Evolutionary conservation across 1,140 invertebrate species (phyloP).

Genomic region (Daktulosphaira vitifoliae): DNA sequence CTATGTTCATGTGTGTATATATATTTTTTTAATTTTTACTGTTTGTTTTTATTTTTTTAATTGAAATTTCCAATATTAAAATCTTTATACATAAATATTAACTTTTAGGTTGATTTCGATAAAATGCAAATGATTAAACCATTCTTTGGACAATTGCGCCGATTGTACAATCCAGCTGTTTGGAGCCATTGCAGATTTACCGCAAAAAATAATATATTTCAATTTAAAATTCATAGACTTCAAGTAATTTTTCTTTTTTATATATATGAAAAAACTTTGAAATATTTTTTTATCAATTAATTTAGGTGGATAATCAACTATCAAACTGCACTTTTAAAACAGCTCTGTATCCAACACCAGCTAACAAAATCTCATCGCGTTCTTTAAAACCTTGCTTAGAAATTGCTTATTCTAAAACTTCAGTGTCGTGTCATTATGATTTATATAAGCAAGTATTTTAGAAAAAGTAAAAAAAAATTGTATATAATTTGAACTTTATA

Average conservation of each 20-base stretch:
- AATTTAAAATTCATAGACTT: conserved; percentile 58
- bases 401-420: conserved; percentile 54
- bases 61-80: conserved; percentile 17
- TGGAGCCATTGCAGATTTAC: conserved; percentile 67
- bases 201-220: conserved; percentile 56
- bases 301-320: conserved; percentile 72
- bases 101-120: conserved; percentile 62
- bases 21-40: conserved; percentile 12
- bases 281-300: conserved; percentile 34
- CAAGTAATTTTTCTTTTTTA: conserved; percentile 45
- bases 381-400: conserved; percentile 59
- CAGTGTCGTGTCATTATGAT: conserved; percentile 48
- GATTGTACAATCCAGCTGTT: conserved; percentile 64
- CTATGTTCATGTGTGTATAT: conserved; percentile 49
- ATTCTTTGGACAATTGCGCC: conserved; percentile 66
- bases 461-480: not conserved
- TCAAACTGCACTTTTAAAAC: conserved; percentile 66
- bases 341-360: conserved; percentile 53
- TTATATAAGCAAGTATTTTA: conserved; percentile 49
- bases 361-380: conserved; percentile 42
- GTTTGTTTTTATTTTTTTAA: not conserved
- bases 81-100: conserved; percentile 29
- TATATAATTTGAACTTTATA: not conserved
- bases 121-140: conserved; percentile 84
- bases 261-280: conserved; percentile 14